A percentile compares a stretch with the other conserved stretches of the same genome.
Evolutionary conservation across 2,113 vertebrate genomes (phyloP).

Genomic region (Chunga burmeisteri): DNA sequence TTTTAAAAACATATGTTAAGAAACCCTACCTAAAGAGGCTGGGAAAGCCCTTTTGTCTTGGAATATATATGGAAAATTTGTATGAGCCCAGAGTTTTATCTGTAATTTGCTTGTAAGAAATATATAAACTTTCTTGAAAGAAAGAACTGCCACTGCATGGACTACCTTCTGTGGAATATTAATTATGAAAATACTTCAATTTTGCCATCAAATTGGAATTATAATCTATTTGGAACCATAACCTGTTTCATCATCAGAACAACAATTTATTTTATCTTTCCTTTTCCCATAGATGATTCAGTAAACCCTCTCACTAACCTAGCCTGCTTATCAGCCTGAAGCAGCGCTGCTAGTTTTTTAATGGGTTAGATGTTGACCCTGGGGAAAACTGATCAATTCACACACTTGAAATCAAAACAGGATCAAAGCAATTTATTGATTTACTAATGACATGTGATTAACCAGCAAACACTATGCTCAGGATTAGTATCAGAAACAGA

Average conservation of each 20-base stretch:
- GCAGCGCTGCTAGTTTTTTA: background rate
- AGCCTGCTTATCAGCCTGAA: background rate
- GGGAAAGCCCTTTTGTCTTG: background rate
- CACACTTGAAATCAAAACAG: background rate
- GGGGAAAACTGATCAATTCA: background rate
- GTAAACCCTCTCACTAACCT: background rate
- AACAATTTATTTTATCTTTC: background rate
- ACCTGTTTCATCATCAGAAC: background rate
- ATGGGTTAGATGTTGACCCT: background rate
- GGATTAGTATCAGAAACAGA: background rate
- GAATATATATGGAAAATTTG: background rate
- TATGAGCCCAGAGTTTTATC: background rate
- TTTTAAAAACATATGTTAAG: background rate
- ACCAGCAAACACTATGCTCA: background rate
- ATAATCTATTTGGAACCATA: background rate
- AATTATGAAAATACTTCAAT: background rate
- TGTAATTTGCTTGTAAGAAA: background rate
- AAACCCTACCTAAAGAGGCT: background rate
- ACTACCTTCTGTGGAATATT: background rate
- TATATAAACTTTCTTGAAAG: background rate
- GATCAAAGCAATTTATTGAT: background rate
- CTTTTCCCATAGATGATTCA: background rate
- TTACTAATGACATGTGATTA: background rate
- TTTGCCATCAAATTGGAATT: background rate
- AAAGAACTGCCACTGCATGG: background rate